Evolutionary conservation across 2,888 invertebrate genomes (phyloP).

Genomic region (Chydorus sphaericus): DNA sequence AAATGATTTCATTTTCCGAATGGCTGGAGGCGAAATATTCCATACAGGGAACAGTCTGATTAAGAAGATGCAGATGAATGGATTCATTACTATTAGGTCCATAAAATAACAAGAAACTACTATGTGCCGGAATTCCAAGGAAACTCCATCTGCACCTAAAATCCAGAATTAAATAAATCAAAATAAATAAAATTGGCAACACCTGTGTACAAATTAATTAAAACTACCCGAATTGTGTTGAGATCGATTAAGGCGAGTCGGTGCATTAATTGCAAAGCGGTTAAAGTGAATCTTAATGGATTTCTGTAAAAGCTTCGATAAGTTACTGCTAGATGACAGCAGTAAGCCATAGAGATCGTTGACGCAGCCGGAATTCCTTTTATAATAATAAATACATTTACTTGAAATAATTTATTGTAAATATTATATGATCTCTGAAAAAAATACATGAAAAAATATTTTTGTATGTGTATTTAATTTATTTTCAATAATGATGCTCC

Average conservation of each 20-base stretch:
- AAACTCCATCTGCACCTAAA: conserved; percentile 68
- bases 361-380: conserved; percentile 39
- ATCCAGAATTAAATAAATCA: conserved; percentile 25
- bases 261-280: conserved; percentile 40
- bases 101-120: conserved; percentile 59
- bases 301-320: conserved; percentile 39
- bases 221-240: conserved; percentile 59
- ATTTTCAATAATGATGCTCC: no score
- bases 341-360: conserved; percentile 45
- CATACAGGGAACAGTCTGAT: conserved; percentile 61
- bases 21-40: conserved; percentile 73
- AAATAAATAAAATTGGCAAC: not conserved
- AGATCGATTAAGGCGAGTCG: conserved; percentile 66
- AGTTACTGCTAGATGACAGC: conserved; percentile 35
- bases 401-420: no score
- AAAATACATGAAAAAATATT: no score
- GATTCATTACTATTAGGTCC: conserved; percentile 36
- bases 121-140: conserved; percentile 73
- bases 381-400: no score
- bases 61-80: conserved; percentile 44
- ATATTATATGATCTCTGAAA: not conserved
- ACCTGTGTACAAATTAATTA: not conserved
- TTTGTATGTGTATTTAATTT: no score
- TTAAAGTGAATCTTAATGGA: conserved; percentile 49
- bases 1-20: conserved; percentile 58